Conservation (phyloP, 2,888 invertebrate genomes). For the Tenthredo notha region DNA sequence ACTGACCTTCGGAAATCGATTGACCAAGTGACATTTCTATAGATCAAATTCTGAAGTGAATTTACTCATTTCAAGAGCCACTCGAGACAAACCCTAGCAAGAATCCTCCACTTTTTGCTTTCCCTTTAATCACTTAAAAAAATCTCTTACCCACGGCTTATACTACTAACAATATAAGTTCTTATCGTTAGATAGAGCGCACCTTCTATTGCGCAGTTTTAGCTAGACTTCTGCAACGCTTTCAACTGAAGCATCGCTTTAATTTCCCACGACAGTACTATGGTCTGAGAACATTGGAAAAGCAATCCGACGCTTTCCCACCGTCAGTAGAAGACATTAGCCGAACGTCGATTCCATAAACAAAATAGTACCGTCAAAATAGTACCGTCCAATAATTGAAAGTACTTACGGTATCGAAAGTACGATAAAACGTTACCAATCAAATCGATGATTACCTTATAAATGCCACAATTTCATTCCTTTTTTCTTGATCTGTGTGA, state of each 20-base stretch:
- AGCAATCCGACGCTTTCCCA: conserved; percentile 29
- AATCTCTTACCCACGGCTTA: neutral
- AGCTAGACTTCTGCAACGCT: conserved; percentile 10
- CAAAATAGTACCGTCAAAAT: conserved; percentile 7
- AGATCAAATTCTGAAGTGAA: neutral
- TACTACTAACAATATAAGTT: conserved; percentile 13
- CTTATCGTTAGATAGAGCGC: conserved; percentile 15
- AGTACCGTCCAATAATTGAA: conserved; percentile 14
- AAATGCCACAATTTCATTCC: neutral
- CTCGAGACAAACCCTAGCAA: neutral
- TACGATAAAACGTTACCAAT: neutral
- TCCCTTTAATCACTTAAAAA: neutral
- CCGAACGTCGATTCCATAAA: conserved; percentile 20
- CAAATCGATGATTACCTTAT: neutral
- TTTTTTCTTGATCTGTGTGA: neutral
- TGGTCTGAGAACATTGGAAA: conserved; percentile 20
- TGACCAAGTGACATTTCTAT: conserved; percentile 6
- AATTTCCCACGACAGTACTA: conserved; percentile 43
- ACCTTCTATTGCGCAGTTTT: conserved; percentile 2
- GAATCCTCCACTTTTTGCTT: neutral
- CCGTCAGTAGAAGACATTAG: conserved; percentile 15
- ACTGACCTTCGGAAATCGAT: neutral
- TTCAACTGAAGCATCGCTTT: conserved; percentile 25
- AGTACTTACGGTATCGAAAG: neutral
- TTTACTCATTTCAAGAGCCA: neutral